Percentiles rank a stretch among this genome's conserved stretches.
Evolutionary conservation across 2,888 invertebrate species (phyloP).

Genomic region (Cataglyphis albicans): DNA sequence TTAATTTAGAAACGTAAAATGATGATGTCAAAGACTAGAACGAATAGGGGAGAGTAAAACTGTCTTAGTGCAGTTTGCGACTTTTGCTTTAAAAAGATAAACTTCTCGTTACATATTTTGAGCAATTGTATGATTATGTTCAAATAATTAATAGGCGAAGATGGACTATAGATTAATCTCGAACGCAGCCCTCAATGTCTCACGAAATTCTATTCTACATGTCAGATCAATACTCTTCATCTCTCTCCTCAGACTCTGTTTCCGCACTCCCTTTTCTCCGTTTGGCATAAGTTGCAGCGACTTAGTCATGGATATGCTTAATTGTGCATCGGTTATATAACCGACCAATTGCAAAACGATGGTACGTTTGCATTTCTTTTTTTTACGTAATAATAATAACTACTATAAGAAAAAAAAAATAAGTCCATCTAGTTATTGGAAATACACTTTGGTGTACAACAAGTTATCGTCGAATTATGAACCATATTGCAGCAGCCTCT

Average conservation of each 20-base stretch:
- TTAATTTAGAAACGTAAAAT: slow-evolving; percentile 11
- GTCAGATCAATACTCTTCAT: not conserved
- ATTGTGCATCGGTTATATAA: slow-evolving; percentile 67
- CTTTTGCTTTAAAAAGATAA: slow-evolving; percentile 23
- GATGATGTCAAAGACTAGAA: not conserved
- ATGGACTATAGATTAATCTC: slow-evolving; percentile 22
- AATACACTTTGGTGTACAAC: slow-evolving; percentile 74
- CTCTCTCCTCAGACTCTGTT: slow-evolving; percentile 62
- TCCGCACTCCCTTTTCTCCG: slow-evolving; percentile 67
- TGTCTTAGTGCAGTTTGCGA: not conserved
- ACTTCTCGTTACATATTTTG: not conserved
- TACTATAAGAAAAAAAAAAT: slow-evolving; percentile 70
- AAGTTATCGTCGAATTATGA: slow-evolving; percentile 70
- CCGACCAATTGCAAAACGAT: slow-evolving; percentile 73
- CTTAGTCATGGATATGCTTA: slow-evolving; percentile 80
- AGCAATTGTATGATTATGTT: slow-evolving; percentile 27
- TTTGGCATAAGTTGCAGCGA: slow-evolving; percentile 73
- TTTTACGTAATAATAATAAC: slow-evolving; percentile 56
- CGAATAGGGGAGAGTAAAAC: not conserved
- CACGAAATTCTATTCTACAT: slow-evolving; percentile 21
- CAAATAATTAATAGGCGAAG: slow-evolving; percentile 9
- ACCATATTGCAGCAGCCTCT: slow-evolving; percentile 71
- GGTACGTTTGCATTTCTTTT: slow-evolving; percentile 59
- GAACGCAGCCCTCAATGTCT: not conserved
- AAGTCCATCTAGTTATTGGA: slow-evolving; percentile 68